Percentiles rank a stretch among this genome's conserved stretches.
Evolutionary conservation across 2,888 invertebrate species (phyloP).

Genomic region (Harpalus rubripes): DNA sequence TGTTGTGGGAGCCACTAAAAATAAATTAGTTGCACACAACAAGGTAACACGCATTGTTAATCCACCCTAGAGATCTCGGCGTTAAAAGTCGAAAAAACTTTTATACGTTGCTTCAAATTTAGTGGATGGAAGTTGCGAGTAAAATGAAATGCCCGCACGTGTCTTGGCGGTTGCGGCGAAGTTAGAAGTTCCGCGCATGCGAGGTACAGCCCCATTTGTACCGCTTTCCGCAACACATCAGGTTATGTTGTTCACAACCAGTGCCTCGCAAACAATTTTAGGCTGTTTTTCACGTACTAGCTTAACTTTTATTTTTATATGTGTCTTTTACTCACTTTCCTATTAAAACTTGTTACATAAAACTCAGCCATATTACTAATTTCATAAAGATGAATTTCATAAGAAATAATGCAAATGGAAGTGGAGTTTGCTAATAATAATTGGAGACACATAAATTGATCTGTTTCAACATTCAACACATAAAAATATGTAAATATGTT

Average conservation of each 20-base stretch:
- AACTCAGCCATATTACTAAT: too few species aligned
- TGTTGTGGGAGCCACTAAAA: constrained; percentile 33
- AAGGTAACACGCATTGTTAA: constrained; percentile 46
- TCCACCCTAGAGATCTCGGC: constrained; percentile 34
- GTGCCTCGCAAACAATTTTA: background rate
- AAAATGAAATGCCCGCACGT: constrained; percentile 38
- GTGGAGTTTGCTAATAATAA: too few species aligned
- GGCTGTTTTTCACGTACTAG: too few species aligned
- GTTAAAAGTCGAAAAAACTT: constrained; percentile 44
- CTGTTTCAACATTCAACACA: too few species aligned
- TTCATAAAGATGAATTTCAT: too few species aligned
- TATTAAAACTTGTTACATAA: too few species aligned
- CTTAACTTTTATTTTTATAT: too few species aligned
- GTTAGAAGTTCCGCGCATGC: constrained; percentile 40
- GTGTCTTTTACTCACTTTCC: too few species aligned
- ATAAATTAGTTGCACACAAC: constrained; percentile 43
- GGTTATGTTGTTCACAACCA: constrained; percentile 16
- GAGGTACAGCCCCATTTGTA: background rate
- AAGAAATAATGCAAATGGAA: too few species aligned
- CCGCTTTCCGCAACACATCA: constrained; percentile 26
- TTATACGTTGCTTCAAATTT: constrained; percentile 44
- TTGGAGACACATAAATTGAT: too few species aligned
- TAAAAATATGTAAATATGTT: too few species aligned
- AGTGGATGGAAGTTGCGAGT: constrained; percentile 41
- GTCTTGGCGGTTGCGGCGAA: constrained; percentile 30